Evolutionary conservation across 1,140 invertebrate species (phyloP), one percentile per base, ranked within the genome.

Genomic region (Rhizoglyphus robini): DNA sequence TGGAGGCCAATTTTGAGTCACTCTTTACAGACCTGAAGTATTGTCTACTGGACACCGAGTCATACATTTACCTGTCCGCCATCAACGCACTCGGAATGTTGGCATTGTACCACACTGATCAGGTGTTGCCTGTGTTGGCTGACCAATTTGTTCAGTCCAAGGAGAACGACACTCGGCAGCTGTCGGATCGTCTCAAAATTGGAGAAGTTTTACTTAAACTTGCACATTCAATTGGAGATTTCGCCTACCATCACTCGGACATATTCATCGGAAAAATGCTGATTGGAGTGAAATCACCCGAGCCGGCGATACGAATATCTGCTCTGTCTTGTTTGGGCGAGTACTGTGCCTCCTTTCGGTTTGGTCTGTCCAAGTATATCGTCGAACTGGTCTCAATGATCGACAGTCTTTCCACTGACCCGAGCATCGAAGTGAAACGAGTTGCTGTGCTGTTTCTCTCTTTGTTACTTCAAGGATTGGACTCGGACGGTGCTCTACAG

Each of bases 241-340:
- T 86, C 76, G 81, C 82, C n/a, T 78, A 82, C 4, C 77, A 79
- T 57, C 86, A 89, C 71, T 86, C 86, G 74, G 80, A 81, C 62
- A 68, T 81, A 34, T 75, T 91, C 25, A 72, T 92, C 0, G 85
- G 88, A 71, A 82, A 84, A 1, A 85, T 89, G 73, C 72, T 92
- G 4, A 77, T 75, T 69, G 84, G 82, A 1, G 78, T 81, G 15
- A 81, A 82, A 71, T 86, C 89, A 76, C 29, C 54, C 13, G 69
- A 79, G 1, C 87, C 90, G 72, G 76, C 82, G 27, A 80, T 92
- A 18, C 79, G 88, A 72, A 81, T 88, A 11, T 90, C 88, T 3
- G 84, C 85, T 74, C 76, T 94, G 47, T 89, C 88, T 0, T 90
- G 89, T 76, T 76, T 94, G 15, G 89, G 86, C 1, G 87, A 92